Evolutionary conservation across 1,140 invertebrate genomes (phyloP).

Genomic region (Eulimnadia texana): DNA sequence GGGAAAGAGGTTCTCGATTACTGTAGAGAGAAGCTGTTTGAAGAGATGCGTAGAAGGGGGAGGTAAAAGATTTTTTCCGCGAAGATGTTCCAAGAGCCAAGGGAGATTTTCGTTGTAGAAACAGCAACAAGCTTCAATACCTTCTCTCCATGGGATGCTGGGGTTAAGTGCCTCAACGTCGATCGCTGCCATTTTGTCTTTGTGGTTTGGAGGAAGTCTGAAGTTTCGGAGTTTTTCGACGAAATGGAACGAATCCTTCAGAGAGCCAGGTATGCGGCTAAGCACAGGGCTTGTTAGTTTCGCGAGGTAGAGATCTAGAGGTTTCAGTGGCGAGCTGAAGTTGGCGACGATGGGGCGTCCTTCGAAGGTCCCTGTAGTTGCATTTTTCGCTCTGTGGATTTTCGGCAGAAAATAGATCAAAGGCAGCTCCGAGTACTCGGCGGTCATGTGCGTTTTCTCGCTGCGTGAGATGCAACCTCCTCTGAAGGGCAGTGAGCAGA

Average conservation of each 20-base stretch:
- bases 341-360: neutral
- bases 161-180: neutral
- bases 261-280: neutral
- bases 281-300: neutral
- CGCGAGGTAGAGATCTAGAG: neutral
- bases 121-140: neutral
- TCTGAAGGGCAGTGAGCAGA: neutral
- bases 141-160: neutral
- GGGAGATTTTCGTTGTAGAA: neutral
- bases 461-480: neutral
- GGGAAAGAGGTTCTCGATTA: neutral
- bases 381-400: neutral
- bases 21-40: neutral
- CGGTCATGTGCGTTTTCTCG: neutral
- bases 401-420: neutral
- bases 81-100: neutral
- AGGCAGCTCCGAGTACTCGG: neutral
- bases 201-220: no score
- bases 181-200: neutral
- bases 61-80: neutral
- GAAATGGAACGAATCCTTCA: neutral
- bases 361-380: neutral
- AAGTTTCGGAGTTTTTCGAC: neutral
- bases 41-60: neutral
- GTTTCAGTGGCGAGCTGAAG: neutral